phyloP scores from a whole-genome alignment of 2,113 vertebrate genomes.

The Patagioenas fasciata region DNA sequence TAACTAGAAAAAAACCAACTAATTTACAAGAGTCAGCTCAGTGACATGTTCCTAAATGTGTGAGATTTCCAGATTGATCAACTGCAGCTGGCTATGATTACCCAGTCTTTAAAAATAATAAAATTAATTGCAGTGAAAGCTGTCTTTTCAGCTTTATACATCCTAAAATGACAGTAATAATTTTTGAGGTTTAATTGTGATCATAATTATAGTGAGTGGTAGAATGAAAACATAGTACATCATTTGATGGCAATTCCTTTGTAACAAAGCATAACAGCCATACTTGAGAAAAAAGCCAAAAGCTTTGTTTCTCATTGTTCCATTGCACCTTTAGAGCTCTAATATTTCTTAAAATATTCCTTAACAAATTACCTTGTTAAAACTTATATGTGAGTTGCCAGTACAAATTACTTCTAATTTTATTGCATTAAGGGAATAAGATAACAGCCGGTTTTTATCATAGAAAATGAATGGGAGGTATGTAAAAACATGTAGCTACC shows the following conservation, averaged over 20 bases:
- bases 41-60: not conserved
- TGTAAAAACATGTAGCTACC: not conserved
- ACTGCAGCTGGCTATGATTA: constrained; percentile 23
- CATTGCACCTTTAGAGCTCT: not conserved
- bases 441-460: not conserved
- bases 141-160: not conserved
- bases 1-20: not conserved
- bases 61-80: not conserved
- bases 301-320: not conserved
- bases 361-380: not conserved
- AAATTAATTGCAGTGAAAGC: not conserved
- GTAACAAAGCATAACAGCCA: not conserved
- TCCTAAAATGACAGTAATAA: constrained; percentile 8
- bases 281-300: not conserved
- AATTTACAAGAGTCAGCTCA: not conserved
- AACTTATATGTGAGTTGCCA: not conserved
- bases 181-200: constrained; percentile 38
- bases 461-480: not conserved
- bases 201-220: constrained; percentile 10
- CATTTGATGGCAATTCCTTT: not conserved
- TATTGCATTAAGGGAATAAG: not conserved
- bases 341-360: not conserved
- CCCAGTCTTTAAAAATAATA: not conserved
- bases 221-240: not conserved
- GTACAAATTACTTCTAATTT: not conserved